Base-by-base conservation (phyloP, 2,797 vertebrate species). In the Chaetophractus vellerosus region DNA sequence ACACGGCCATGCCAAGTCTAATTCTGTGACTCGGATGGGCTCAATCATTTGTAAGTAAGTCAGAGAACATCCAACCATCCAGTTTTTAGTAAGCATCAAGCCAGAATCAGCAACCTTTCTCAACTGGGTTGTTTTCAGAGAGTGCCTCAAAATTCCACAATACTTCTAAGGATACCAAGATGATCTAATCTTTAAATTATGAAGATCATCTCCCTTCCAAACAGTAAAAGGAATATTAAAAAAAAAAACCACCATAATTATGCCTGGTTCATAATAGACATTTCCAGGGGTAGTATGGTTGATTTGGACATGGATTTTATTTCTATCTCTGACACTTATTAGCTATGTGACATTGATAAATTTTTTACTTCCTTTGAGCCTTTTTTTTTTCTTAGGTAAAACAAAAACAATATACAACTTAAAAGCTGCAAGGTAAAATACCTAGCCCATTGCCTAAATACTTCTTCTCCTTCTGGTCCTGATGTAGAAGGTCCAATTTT, bases 1-100 rank as follows among this genome's bases (percentile, higher is more conserved):
- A 83, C 0, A 91, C 93, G 81, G 36, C 88, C 18, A 83, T 93
- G 79, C 26, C 83, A 93, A 55, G 38, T 89, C 84, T 96, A n/a
- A 81, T 93, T 96, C 38, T 96, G 48, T 90, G 90, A 64, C 61
- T 93, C 93, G 76, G 94, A 96, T 64, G 88, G 86, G 6, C 63
- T 95, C 33, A 0, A 1, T 18, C 75, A 31, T 80, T 85, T 88
- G 21, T 63, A 68, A n/a, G 38, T 79, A 89, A 81, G 31, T 94
- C 80, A 76, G 2, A 95, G 78, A 90, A 91, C 26, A 59, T 69
- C 21, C n/a, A 75, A 57, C 14, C 88, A 5, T 64, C 95, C 10
- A 18, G 89, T 96, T 95, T 90, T 83, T 66, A 64, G 90, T 61
- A 90, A 93, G 79, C 48, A 41, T 59, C 50, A 93, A 93, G 69